Evolutionary conservation across 2,888 invertebrate species (phyloP), one percentile per base, ranked within the genome.

Genomic region (Poecilobothrus nobilitatus): DNA sequence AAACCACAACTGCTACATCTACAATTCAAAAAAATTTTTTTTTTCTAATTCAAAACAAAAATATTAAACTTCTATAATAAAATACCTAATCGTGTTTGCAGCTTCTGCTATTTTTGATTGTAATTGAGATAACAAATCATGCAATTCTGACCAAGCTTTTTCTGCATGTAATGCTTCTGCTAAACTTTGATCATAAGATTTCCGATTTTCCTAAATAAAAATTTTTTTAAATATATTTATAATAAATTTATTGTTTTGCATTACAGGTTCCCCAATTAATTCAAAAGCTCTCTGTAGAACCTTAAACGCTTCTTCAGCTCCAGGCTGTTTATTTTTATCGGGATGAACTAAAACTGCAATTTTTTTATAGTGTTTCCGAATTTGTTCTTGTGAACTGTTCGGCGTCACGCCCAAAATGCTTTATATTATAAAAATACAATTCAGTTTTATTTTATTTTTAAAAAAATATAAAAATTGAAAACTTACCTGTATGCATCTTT

Each of bases 261-360:
- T 83, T 80, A 93, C 93, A 75, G 93, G 91, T 82, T 92, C 94
- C 34, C 95, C 95, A 75, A 97, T 94, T 78, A 95, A 88, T 80
- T 96, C 95, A 82, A 97, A 97, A 9, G 96, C 96, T 78, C 95
- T 92, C 76, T 94, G 95, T 73, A 97, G 84, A 78, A 97, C 95
- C 84, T 96, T 96, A 81, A 96, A 97, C 61, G 96, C 95, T 82
- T 97, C 96, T 78, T 96, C 96, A 0, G 96, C 95, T 41, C 96
- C 96, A 6, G 95, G 92, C 79, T 94, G 94, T 77, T 91, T 91
- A 81, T 96, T 97, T 83, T 97, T 97, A 79, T 97, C 96, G 0
- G 97, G 97, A 83, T 97, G 97, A 61, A 97, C 96, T 62, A 97
- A 85, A 76, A 96, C 92, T 10, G 95, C 96, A 81, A 96, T 95